Percentiles rank a stretch among this genome's conserved stretches.
Evolutionary conservation across 2,113 vertebrate species (phyloP).

Genomic region (Cervus canadensis): DNA sequence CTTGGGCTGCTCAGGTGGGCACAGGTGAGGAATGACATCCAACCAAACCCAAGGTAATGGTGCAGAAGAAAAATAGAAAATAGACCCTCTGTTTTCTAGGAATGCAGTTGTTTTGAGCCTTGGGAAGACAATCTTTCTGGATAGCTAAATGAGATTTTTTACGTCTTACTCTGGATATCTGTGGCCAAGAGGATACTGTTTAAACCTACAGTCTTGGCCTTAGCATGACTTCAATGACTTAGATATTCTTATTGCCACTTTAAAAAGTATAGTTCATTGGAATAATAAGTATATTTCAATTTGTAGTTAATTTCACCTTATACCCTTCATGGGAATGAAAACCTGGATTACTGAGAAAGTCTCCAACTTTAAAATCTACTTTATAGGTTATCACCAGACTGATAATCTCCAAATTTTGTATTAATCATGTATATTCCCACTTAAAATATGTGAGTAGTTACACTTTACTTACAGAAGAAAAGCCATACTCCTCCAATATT

Average conservation of each 20-base stretch:
- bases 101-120: neutral
- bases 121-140: neutral
- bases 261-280: neutral
- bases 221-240: neutral
- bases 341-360: neutral
- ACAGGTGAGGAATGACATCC: neutral
- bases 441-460: neutral
- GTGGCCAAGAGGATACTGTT: neutral
- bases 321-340: neutral
- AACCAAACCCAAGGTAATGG: neutral
- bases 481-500: neutral
- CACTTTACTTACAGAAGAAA: neutral
- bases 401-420: neutral
- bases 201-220: neutral
- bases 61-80: neutral
- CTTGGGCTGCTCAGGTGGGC: neutral
- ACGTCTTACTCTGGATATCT: neutral
- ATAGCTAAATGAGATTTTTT: neutral
- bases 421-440: neutral
- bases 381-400: neutral
- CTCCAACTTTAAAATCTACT: neutral
- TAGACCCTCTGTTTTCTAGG: neutral
- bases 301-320: constrained; percentile 8
- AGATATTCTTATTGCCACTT: neutral
- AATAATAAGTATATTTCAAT: neutral